phyloP scores from a whole-genome alignment of 2,888 invertebrate species.

The Oxycera nigricornis region DNA sequence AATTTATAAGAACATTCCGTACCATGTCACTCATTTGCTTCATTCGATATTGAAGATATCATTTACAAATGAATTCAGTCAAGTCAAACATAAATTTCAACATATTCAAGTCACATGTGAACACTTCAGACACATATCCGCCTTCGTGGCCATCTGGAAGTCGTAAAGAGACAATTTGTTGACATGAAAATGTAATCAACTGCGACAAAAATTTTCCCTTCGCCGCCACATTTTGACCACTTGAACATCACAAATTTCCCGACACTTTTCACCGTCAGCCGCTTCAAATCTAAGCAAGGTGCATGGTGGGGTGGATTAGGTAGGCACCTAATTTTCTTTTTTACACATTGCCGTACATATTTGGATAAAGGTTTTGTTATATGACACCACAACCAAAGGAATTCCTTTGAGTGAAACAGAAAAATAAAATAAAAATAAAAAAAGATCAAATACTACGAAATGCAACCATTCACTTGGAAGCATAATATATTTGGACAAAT shows the following conservation, averaged over 20 bases:
- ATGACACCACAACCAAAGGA: conserved; percentile 24
- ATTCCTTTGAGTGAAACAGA: background rate
- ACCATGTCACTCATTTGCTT: no score
- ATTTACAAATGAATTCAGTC: no score
- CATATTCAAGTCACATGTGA: background rate
- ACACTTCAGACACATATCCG: conserved; percentile 22
- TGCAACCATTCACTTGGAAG: background rate
- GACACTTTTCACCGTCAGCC: conserved; percentile 1
- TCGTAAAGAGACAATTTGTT: conserved; percentile 47
- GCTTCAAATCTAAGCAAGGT: conserved; percentile 18
- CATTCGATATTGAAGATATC: no score
- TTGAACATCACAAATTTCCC: conserved; percentile 24
- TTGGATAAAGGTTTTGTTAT: conserved; percentile 32
- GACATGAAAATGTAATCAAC: conserved; percentile 43
- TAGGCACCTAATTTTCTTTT: background rate
- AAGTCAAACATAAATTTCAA: no score
- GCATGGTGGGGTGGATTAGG: conserved; percentile 26
- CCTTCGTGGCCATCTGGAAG: conserved; percentile 42
- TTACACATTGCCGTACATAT: background rate
- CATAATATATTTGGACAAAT: conserved; percentile 13
- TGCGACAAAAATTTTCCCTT: conserved; percentile 38
- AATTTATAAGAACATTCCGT: no score
- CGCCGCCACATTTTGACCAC: conserved; percentile 7
- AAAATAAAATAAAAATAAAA: background rate
- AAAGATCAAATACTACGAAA: background rate